Evolutionary conservation across 2,113 vertebrate species (phyloP).

Genomic region (Origma solitaria): DNA sequence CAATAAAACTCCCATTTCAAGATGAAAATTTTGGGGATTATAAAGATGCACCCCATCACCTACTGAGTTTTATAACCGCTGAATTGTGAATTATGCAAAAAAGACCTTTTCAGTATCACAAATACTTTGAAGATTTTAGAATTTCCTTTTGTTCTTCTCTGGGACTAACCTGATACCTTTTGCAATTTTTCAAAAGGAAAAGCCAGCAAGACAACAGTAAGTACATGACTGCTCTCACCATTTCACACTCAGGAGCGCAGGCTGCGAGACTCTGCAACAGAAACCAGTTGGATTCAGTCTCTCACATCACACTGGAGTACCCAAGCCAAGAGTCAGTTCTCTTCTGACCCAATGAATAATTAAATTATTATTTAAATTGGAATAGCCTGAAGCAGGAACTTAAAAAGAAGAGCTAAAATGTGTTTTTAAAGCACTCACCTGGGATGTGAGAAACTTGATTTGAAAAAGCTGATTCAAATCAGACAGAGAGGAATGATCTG

Average conservation of each 20-base stretch:
- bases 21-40: not conserved
- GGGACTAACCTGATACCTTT: not conserved
- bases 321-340: not conserved
- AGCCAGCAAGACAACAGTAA: not conserved
- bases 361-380: conserved; percentile 4
- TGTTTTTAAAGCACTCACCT: conserved; percentile 1
- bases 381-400: conserved; percentile 3
- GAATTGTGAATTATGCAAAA: not conserved
- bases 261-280: not conserved
- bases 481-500: conserved; percentile 4
- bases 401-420: not conserved
- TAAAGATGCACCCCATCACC: not conserved
- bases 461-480: conserved; percentile 47
- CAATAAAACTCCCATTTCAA: not conserved
- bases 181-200: not conserved
- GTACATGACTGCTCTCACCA: not conserved
- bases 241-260: rapidly evolving
- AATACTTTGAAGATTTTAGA: not conserved
- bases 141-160: not conserved
- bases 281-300: not conserved
- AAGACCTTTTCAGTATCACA: not conserved
- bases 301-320: not conserved
- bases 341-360: not conserved
- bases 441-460: conserved; percentile 39
- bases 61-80: not conserved